Conservation (phyloP, 2,888 invertebrate genomes). For the Pristionchus mayeri region DNA sequence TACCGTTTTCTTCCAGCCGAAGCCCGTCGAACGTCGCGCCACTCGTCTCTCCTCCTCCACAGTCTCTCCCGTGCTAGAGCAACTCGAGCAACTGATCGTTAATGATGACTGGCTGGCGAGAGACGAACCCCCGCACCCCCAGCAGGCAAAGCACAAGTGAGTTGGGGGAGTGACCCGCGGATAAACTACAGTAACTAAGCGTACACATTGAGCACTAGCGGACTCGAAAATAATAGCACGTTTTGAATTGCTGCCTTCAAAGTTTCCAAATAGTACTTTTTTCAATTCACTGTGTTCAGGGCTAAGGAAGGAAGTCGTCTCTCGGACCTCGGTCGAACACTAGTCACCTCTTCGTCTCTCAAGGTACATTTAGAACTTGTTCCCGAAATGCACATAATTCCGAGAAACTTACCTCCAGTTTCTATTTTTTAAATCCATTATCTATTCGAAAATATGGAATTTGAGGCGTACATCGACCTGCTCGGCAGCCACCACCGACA, state of each 20-base stretch:
- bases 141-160: constrained; percentile 24
- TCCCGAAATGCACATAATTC: too few relatives aligned
- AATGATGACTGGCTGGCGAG: constrained; percentile 64
- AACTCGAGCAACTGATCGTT: constrained; percentile 71
- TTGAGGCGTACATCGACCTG: constrained; percentile 67
- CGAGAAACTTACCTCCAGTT: too few relatives aligned
- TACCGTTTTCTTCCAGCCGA: constrained; percentile 49
- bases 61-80: constrained; percentile 64
- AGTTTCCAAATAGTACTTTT: not conserved
- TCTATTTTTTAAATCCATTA: not conserved
- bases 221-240: not conserved
- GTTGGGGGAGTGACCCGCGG: not conserved
- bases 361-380: constrained; percentile 48
- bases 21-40: constrained; percentile 57
- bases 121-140: constrained; percentile 18
- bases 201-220: not conserved
- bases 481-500: constrained; percentile 67
- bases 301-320: constrained; percentile 50
- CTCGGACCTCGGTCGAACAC: constrained; percentile 67
- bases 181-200: not conserved
- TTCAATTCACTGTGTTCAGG: not conserved
- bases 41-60: constrained; percentile 60
- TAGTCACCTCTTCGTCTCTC: constrained; percentile 68
- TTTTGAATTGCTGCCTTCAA: too few relatives aligned
- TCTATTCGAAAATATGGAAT: constrained; percentile 7